Evolutionary conservation across 2,797 vertebrate genomes (phyloP), one percentile per base, ranked within the genome.

Genomic region (Arremon brunneinucha): DNA sequence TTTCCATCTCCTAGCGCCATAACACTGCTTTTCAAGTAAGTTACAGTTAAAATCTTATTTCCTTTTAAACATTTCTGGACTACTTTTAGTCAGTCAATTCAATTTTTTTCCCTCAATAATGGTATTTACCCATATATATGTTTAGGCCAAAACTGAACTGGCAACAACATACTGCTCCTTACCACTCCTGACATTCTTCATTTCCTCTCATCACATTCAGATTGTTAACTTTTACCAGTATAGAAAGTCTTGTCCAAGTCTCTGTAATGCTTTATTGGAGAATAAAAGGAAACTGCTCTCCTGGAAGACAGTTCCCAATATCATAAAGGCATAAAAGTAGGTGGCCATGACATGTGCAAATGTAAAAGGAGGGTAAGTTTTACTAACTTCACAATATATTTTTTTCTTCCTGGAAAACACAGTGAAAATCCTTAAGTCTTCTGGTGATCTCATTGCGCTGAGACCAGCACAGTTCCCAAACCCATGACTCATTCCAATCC

Each of bases 381-480:
- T 77, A 77, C 53, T 43, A 50, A 78, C 10, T 71, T 60, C 5
- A n/a, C 4, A 59, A 35, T 11, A 3, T 6, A 14, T 14, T 64
- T 75, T 90, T 63, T 82, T 67, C 8, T 43, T 69, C 83, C 28
- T 39, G 16, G 32, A 90, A 86, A 78, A 55, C 43, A 82, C 9
- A 75, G 17, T 0, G 2, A 77, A 92, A 92, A 84, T 5, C 8
- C 6, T n/a, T 19, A 92, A 43, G 56, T 75, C 14, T 93, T 62
- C 47, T 28, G 24, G 13, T 90, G 87, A 95, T 83, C n/a, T 85
- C 81, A 91, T 0, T 65, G 50, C 0, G 3, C 78, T 75, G 87
- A 93, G 62, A 92, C 57, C 39, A 91, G 87, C 82, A 94, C 43
- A 83, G 84, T 65, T 94, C 72, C 82, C 82, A 93, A 89, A 57